phyloP scores from a whole-genome alignment of 2,797 vertebrate species.

The Coccyzus lansbergi region DNA sequence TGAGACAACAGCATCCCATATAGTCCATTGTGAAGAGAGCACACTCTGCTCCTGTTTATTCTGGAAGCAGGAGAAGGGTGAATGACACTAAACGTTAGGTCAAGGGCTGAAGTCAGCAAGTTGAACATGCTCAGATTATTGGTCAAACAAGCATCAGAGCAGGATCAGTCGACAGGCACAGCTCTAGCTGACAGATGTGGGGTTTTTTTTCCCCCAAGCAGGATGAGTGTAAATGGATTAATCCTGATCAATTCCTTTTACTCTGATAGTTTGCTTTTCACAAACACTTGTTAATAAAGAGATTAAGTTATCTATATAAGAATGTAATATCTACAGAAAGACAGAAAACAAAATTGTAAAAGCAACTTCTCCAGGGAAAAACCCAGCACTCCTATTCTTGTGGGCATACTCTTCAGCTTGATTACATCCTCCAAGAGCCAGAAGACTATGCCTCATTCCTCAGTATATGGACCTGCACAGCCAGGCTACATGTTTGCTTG shows the following conservation, averaged over 20 bases:
- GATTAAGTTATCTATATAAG: background rate
- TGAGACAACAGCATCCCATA: background rate
- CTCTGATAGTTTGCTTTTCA: background rate
- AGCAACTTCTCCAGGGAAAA: background rate
- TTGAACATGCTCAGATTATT: background rate
- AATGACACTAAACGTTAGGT: background rate
- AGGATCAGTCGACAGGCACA: background rate
- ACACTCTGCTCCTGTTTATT: background rate
- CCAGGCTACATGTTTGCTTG: fast-evolving
- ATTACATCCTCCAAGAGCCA: background rate
- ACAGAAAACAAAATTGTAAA: background rate
- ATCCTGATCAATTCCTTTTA: background rate
- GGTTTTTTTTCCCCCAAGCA: background rate
- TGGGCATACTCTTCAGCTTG: background rate
- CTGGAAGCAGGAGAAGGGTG: background rate
- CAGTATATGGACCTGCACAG: background rate
- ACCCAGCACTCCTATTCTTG: background rate
- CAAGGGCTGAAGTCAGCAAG: background rate
- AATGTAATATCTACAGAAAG: background rate
- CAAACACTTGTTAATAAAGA: background rate
- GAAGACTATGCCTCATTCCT: background rate
- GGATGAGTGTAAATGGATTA: background rate
- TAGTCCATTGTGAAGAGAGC: background rate
- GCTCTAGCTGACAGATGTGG: background rate
- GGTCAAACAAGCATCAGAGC: background rate